Conservation (phyloP, 2,888 invertebrate genomes). For the Yponomeuta plumbellus region DNA sequence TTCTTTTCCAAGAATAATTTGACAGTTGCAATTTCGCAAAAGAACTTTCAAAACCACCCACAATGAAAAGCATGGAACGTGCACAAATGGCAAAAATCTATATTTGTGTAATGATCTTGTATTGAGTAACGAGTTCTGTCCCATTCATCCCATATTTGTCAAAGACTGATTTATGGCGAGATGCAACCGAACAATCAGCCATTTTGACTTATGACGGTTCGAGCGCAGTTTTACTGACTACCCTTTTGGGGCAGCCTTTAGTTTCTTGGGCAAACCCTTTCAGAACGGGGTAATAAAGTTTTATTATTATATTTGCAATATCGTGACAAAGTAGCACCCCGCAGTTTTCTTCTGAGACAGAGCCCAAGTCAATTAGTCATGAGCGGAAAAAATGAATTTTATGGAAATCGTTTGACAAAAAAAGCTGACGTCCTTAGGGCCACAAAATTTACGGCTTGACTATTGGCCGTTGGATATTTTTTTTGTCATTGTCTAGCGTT, state of each 20-base stretch:
- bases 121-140: conserved; percentile 58
- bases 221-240: conserved; percentile 54
- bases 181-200: conserved; percentile 68
- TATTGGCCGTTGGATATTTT: conserved; percentile 52
- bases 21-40: conserved; percentile 46
- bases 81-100: conserved; percentile 70
- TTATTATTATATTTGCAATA: conserved; percentile 74
- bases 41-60: conserved; percentile 60
- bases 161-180: conserved; percentile 68
- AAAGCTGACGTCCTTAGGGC: conserved; percentile 43
- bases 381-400: conserved; percentile 51
- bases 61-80: conserved; percentile 55
- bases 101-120: conserved; percentile 73
- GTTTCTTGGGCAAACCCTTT: conserved; percentile 63
- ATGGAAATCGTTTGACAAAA: conserved; percentile 54
- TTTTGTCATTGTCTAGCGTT: conserved; percentile 56
- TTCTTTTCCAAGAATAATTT: conserved; percentile 65
- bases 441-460: conserved; percentile 57
- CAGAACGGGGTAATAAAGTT: conserved; percentile 71
- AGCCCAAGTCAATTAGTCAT: conserved; percentile 66
- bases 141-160: conserved; percentile 58
- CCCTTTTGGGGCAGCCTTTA: conserved; percentile 51
- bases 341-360: conserved; percentile 47
- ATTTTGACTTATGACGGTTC: conserved; percentile 64
- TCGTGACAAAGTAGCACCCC: conserved; percentile 55